Evolutionary conservation across 2,888 invertebrate genomes (phyloP).

Genomic region (Crioceris asparagi): DNA sequence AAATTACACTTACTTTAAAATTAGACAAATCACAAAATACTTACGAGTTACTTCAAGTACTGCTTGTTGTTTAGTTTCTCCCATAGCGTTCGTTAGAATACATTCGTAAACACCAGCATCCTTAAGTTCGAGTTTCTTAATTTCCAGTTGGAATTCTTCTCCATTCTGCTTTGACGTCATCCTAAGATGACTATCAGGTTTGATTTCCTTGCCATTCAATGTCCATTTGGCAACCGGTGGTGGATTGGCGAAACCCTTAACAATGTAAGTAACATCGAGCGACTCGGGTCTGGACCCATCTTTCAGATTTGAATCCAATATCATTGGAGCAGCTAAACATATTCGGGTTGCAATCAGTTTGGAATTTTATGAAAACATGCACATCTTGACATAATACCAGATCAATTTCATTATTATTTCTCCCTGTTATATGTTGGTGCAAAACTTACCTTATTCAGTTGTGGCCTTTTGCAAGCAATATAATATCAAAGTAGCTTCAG

Average conservation of each 20-base stretch:
- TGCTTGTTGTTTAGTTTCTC: conserved; percentile 64
- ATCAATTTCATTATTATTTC: no score
- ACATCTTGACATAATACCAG: no score
- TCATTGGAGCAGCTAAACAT: conserved; percentile 53
- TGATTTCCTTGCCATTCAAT: conserved; percentile 62
- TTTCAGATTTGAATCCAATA: conserved; percentile 60
- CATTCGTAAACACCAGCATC: conserved; percentile 80
- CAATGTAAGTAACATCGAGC: conserved; percentile 67
- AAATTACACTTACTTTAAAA: not conserved
- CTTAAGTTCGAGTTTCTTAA: conserved; percentile 54
- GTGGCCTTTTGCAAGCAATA: no score
- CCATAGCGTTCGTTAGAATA: conserved; percentile 70
- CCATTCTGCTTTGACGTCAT: conserved; percentile 54
- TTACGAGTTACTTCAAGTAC: conserved; percentile 62
- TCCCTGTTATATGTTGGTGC: no score
- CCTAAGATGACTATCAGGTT: conserved; percentile 45
- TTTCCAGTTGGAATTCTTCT: conserved; percentile 61
- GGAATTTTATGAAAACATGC: not conserved
- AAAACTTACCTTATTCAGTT: no score
- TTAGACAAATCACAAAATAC: conserved; percentile 25
- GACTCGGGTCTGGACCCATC: conserved; percentile 71
- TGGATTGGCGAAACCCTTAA: conserved; percentile 66
- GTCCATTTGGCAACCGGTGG: conserved; percentile 71
- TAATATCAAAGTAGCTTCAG: no score
- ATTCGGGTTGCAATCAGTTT: not conserved